Base-by-base conservation (phyloP, 2,113 vertebrate genomes). In the Cisticola juncidis region DNA sequence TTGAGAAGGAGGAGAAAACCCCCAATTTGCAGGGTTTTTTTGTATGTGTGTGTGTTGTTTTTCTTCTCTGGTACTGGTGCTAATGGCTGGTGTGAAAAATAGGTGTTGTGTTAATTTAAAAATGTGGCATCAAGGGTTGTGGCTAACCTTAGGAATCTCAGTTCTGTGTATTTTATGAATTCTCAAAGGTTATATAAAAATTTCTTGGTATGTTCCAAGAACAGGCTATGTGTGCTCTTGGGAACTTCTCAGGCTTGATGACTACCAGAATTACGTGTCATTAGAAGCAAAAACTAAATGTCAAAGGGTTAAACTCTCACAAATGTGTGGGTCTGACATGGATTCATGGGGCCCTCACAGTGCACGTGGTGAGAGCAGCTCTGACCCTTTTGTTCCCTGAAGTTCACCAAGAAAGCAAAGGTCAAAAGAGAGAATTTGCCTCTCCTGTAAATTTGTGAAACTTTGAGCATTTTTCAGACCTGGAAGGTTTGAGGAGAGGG, bases 21-120 rank as follows among this genome's bases (percentile, higher is more conserved):
- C 57, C 86, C 71, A 40, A 3, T 68, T 58, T 95, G n/a, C 74
- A 91, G 45, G 76, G 42, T 14, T 42, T 18, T 94, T 86, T 29
- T 71, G 50, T 36, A 51, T 74, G 24, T 29, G 26, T 74, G 18
- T 80, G 24, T 31, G 28, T 28, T 84, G 33, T 42, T 92, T 91
- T 86, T 76, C 61, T 92, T 48, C 45, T 61, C 57, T 81, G 26
- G 26, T 50, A 26, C 23, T 36, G 40, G 24, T 79, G 72, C 36
- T 69, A 60, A 36, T 66, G 23, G 74, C 44, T 72, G 61, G 88
- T 91, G 92, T 91, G 93, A 95, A 86, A 94, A 93, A 86, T 80
- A 40, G 1, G 1, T 14, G 24, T 70, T 5, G 9, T 79, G 81
- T 77, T 91, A 77, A 80, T 70, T 84, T 81, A 26, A 53, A 91